phyloP scores from a whole-genome alignment of 2,888 invertebrate species.

The Pollenia labialis region DNA sequence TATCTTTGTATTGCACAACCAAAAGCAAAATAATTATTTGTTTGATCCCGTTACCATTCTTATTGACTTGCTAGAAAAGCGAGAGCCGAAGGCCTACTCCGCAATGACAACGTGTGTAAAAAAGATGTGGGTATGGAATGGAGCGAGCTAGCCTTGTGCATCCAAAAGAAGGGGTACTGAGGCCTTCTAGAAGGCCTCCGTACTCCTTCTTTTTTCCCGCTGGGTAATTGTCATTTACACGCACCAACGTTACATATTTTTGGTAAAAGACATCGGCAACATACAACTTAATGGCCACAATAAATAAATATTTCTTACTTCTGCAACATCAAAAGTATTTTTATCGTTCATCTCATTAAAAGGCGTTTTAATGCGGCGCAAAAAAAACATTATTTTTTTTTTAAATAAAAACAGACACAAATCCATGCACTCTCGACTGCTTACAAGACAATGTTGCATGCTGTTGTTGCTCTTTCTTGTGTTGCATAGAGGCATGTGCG shows the following conservation, averaged over 20 bases:
- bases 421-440: not conserved
- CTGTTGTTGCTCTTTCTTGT: not conserved
- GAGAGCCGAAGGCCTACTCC: too few relatives aligned
- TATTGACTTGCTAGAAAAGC: too few relatives aligned
- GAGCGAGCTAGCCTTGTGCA: too few relatives aligned
- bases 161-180: too few relatives aligned
- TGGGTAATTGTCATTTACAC: too few relatives aligned
- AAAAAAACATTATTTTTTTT: not conserved
- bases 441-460: constrained; percentile 33
- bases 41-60: too few relatives aligned
- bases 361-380: constrained; percentile 14
- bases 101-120: too few relatives aligned
- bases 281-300: not conserved
- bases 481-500: not conserved
- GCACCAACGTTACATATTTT: not conserved
- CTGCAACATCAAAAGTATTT: constrained; percentile 9
- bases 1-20: too few relatives aligned
- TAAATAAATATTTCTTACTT: constrained; percentile 11
- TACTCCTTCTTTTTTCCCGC: too few relatives aligned
- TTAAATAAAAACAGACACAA: not conserved
- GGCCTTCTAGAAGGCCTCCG: too few relatives aligned
- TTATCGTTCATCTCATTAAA: constrained; percentile 29
- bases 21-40: too few relatives aligned
- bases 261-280: not conserved
- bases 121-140: too few relatives aligned